Evolutionary conservation across 2,888 invertebrate species (phyloP).

Genomic region (Melanargia galathea): DNA sequence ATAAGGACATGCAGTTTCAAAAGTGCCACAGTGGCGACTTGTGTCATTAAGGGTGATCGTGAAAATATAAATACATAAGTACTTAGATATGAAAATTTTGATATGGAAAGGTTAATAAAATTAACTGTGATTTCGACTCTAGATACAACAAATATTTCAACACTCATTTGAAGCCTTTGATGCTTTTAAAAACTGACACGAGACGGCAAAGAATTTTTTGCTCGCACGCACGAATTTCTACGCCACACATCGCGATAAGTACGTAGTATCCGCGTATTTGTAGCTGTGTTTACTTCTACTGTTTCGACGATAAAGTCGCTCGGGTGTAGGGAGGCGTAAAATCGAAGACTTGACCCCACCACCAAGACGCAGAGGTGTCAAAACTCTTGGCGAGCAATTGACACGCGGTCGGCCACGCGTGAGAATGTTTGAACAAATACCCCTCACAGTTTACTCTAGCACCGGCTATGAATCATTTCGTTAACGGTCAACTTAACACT

Average conservation of each 20-base stretch:
- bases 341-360: slow-evolving; percentile 66
- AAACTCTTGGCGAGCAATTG: slow-evolving; percentile 70
- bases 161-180: not conserved
- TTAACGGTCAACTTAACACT: slow-evolving; percentile 73
- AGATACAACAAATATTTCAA: not conserved
- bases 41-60: too few relatives aligned
- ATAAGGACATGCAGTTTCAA: not conserved
- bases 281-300: too few relatives aligned
- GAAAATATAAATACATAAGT: too few relatives aligned
- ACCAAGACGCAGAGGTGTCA: slow-evolving; percentile 64
- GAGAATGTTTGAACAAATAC: slow-evolving; percentile 80
- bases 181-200: not conserved
- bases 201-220: not conserved
- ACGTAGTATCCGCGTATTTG: too few relatives aligned
- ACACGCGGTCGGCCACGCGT: slow-evolving; percentile 70
- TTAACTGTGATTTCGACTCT: too few relatives aligned
- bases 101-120: too few relatives aligned
- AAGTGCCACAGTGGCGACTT: slow-evolving; percentile 3
- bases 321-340: slow-evolving; percentile 44
- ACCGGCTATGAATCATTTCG: slow-evolving; percentile 77
- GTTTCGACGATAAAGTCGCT: slow-evolving; percentile 1
- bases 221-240: not conserved
- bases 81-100: too few relatives aligned
- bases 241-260: not conserved
- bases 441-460: slow-evolving; percentile 72